phyloP scores from a whole-genome alignment of 2,113 vertebrate species.

The Gymnobelideus leadbeateri region DNA sequence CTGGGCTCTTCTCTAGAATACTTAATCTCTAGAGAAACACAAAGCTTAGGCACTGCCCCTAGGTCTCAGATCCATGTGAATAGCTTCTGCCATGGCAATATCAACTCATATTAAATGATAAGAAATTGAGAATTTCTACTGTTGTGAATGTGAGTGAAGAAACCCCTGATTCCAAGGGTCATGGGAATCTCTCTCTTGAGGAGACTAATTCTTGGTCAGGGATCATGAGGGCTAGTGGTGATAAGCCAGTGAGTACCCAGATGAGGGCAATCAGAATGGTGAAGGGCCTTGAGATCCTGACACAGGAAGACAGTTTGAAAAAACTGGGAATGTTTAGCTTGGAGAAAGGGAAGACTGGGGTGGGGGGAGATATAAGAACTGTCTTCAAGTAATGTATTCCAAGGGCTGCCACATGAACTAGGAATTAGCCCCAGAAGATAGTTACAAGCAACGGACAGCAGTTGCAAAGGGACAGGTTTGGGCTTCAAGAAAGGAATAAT shows the following conservation, averaged over 20 bases:
- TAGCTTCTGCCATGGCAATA: not conserved
- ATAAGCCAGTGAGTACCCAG: not conserved
- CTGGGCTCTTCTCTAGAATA: no score
- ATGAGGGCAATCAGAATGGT: not conserved
- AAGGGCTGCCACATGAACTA: not conserved
- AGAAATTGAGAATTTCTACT: not conserved
- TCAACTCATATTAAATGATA: not conserved
- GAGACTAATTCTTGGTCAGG: not conserved
- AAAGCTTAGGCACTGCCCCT: not conserved
- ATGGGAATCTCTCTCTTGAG: not conserved
- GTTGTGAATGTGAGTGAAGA: not conserved
- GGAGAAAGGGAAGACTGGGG: not conserved
- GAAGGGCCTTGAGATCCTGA: not conserved
- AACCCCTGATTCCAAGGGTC: not conserved
- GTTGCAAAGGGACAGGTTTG: not conserved
- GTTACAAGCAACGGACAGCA: not conserved
- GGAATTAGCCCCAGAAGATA: not conserved
- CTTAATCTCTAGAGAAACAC: not conserved
- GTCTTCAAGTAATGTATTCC: not conserved
- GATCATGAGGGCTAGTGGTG: not conserved
- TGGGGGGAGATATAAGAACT: not conserved
- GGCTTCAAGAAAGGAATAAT: not conserved
- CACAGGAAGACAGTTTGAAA: not conserved
- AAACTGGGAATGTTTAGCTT: no score
- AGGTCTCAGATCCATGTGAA: not conserved